Evolutionary conservation across 1,140 invertebrate species (phyloP), one percentile per base, ranked within the genome.

Genomic region (Oryzaephilus surinamensis): DNA sequence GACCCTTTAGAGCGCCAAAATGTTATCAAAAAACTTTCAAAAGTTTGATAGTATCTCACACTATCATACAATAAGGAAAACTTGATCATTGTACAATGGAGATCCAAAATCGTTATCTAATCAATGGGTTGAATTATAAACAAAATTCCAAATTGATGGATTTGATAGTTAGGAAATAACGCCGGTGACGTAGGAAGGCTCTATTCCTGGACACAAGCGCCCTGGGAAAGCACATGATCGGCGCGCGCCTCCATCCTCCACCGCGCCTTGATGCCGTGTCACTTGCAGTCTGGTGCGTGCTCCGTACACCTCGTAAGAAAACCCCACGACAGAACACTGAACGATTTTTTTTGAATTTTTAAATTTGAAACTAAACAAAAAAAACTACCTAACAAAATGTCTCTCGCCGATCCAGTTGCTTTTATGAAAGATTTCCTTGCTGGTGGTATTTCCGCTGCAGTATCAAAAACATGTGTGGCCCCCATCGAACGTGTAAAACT

Each of bases 401-500:
- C 36, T 38, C 35, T 72, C 36, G 62, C 65, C 41, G 76, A 79
- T 65, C 71, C 76, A 21, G 64, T 71, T 48, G 67, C 73, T 28
- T 89, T 89, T 54, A 56, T 74, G 42, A 87, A 87, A 62, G 84
- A 90, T 71, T 90, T 91, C 56, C 51, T 85, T 1, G 85, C 85
- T 34, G 85, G 84, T 53, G 88, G 89, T 50, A 72, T 90, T 39
- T 80, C 88, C 18, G 89, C 88, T 15, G 87, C 87, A 1, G 73
- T 90, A 28, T 87, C 87, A 5, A 92, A 92, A 60, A 90, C 86
- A 5, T 72, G 79, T 6, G 83, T 87, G 12, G 84, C 85, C 3
- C 84, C 90, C 0, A 91, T 94, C 51, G 90, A 94, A 65, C 71
- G 90, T 56, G 86, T 94, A 20, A 94, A 95, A 61, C 67, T 94